These are phyloP conservation scores for Epinotia bilunana DNA, from an alignment of 2,888 invertebrate species.

Conservation along the genomic window DNA sequence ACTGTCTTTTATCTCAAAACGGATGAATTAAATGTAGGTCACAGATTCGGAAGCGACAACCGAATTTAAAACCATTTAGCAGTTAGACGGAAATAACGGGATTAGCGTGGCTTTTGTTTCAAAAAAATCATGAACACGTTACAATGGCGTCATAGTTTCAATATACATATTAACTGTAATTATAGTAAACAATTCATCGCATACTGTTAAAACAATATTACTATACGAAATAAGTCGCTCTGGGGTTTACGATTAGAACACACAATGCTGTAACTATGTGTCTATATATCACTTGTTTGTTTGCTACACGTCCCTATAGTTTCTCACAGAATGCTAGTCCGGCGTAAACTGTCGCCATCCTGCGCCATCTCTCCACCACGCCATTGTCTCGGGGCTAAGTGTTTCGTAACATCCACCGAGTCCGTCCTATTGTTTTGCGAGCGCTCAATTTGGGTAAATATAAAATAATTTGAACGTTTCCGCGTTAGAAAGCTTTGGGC, in stretches of 20 bases:
- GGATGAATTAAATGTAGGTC: slow-evolving; percentile 45
- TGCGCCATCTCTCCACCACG: slow-evolving; percentile 56
- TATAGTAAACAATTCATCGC: neutral
- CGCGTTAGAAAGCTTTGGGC: slow-evolving; percentile 49
- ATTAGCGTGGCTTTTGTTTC: slow-evolving; percentile 53
- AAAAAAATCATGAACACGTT: slow-evolving; percentile 40
- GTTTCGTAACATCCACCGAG: slow-evolving; percentile 24
- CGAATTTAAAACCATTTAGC: slow-evolving; percentile 49
- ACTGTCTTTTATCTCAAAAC: neutral
- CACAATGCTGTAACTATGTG: neutral
- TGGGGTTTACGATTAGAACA: neutral
- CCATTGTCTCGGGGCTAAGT: slow-evolving; percentile 49
- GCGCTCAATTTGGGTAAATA: slow-evolving; percentile 37
- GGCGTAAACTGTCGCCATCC: slow-evolving; percentile 50
- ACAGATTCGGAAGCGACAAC: slow-evolving; percentile 50
- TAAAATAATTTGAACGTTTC: slow-evolving; percentile 43
- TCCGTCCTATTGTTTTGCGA: slow-evolving; percentile 27
- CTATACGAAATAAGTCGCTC: too few species aligned
- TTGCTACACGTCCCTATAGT: slow-evolving; percentile 5
- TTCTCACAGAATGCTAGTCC: slow-evolving; percentile 15
- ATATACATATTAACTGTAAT: slow-evolving; percentile 20
- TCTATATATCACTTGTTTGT: neutral
- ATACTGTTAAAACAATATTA: too few species aligned
- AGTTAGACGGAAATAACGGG: slow-evolving; percentile 57
- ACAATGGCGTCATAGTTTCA: slow-evolving; percentile 9